A percentile compares a stretch with the other conserved stretches of the same genome.
Evolutionary conservation across 2,888 invertebrate species (phyloP).

Genomic region (Himalopsyche japonica): DNA sequence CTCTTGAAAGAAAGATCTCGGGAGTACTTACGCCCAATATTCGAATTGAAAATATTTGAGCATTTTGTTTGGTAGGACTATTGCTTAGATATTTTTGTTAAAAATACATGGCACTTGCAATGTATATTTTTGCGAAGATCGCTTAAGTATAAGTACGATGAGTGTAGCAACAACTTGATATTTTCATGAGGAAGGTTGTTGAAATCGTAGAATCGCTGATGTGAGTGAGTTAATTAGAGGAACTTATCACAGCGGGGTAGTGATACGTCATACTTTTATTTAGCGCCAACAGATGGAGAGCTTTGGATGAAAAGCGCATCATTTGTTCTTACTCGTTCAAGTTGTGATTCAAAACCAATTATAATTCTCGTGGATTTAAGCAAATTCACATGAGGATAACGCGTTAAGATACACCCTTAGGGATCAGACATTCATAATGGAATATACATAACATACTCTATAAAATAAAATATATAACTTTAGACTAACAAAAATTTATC

Average conservation of each 20-base stretch:
- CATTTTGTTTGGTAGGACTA: too few species aligned
- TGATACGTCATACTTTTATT: constrained; percentile 2
- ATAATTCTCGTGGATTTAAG: neutral
- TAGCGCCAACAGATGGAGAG: neutral
- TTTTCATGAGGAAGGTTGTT: neutral
- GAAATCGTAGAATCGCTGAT: neutral
- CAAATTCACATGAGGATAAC: neutral
- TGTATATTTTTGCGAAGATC: neutral
- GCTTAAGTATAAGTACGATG: neutral
- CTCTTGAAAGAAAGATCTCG: too few species aligned
- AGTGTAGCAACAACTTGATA: neutral
- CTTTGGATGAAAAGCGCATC: neutral
- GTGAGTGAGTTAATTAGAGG: constrained; percentile 20
- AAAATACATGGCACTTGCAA: too few species aligned
- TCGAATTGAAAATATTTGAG: too few species aligned
- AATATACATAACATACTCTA: too few species aligned
- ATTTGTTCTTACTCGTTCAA: constrained; percentile 1
- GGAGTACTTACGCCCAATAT: too few species aligned
- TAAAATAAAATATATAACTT: too few species aligned
- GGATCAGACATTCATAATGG: neutral
- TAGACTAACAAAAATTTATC: too few species aligned
- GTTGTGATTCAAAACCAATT: neutral
- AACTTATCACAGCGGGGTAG: constrained; percentile 2
- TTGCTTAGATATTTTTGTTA: too few species aligned
- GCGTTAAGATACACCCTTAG: neutral